These are phyloP conservation scores for Xenopus petersii DNA, from an alignment of 2,797 vertebrate species.

Conservation along the genomic window DNA sequence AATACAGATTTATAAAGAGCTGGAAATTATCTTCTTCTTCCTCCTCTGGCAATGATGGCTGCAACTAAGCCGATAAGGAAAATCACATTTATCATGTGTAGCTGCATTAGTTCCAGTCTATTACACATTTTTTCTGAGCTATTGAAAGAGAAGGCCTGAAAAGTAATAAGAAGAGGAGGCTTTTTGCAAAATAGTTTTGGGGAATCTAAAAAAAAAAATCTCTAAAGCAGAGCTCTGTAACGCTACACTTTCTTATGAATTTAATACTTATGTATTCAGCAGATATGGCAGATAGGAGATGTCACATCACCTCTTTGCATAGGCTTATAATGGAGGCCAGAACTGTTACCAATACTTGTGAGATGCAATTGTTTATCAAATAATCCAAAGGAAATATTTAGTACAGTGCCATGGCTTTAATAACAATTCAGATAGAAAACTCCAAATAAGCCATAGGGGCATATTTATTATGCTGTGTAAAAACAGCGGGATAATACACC, in stretches of 20 bases:
- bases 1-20: constrained; percentile 8
- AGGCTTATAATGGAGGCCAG: constrained; percentile 17
- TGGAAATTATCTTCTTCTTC: constrained; percentile 10
- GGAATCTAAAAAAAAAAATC: neutral
- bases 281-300: neutral
- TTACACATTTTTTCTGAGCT: constrained; percentile 6
- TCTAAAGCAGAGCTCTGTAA: neutral
- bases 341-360: neutral
- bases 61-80: constrained; percentile 13
- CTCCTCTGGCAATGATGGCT: constrained; percentile 8
- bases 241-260: neutral
- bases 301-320: neutral
- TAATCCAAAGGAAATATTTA: constrained; percentile 28
- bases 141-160: neutral
- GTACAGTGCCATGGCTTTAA: constrained; percentile 18
- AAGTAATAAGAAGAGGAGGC: constrained; percentile 3
- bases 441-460: constrained; percentile 17
- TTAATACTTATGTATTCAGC: neutral
- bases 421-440: constrained; percentile 22
- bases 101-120: constrained; percentile 4
- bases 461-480: no score
- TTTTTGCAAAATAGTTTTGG: neutral
- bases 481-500: no score
- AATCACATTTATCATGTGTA: constrained; percentile 30
- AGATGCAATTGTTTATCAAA: constrained; percentile 24